These are phyloP conservation scores for Tolypeutes matacus DNA, from an alignment of 2,797 vertebrate species.

Conservation along the genomic window DNA sequence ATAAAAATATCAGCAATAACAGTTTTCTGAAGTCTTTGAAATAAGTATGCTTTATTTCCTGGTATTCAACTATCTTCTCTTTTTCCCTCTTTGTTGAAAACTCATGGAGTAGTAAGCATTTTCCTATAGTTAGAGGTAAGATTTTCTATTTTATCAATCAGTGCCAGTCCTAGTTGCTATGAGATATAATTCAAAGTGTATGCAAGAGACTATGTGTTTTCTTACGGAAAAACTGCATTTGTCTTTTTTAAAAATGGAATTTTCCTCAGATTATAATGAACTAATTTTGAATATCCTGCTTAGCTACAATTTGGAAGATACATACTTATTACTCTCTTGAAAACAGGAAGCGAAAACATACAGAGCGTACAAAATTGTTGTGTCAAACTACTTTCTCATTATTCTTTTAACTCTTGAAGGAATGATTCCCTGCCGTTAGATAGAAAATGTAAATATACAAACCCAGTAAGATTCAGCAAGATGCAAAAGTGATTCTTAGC, in stretches of 20 bases:
- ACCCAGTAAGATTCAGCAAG: slow-evolving; percentile 13
- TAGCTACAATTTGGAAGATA: slow-evolving; percentile 59
- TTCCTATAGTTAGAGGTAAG: neutral
- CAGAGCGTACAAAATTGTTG: neutral
- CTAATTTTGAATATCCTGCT: slow-evolving; percentile 55
- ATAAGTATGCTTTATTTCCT: neutral
- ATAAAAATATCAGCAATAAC: neutral
- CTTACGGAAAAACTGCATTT: slow-evolving; percentile 23
- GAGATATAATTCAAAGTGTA: slow-evolving; percentile 42
- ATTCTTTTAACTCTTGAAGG: slow-evolving; percentile 35
- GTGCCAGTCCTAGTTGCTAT: neutral
- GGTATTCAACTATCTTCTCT: neutral
- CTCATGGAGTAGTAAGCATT: neutral
- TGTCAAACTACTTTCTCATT: slow-evolving; percentile 29
- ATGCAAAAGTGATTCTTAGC: slow-evolving; percentile 32
- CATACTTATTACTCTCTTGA: slow-evolving; percentile 25
- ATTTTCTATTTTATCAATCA: slow-evolving; percentile 27
- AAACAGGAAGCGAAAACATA: slow-evolving; percentile 56
- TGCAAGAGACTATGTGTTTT: neutral
- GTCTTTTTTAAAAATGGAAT: neutral
- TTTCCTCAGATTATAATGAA: slow-evolving; percentile 48
- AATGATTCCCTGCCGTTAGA: slow-evolving; percentile 61
- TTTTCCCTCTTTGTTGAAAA: slow-evolving; percentile 5
- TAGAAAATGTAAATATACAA: slow-evolving; percentile 66
- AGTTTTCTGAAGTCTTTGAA: neutral